phyloP scores from a whole-genome alignment of 1,140 invertebrate genomes.

The Piezodorus guildinii region DNA sequence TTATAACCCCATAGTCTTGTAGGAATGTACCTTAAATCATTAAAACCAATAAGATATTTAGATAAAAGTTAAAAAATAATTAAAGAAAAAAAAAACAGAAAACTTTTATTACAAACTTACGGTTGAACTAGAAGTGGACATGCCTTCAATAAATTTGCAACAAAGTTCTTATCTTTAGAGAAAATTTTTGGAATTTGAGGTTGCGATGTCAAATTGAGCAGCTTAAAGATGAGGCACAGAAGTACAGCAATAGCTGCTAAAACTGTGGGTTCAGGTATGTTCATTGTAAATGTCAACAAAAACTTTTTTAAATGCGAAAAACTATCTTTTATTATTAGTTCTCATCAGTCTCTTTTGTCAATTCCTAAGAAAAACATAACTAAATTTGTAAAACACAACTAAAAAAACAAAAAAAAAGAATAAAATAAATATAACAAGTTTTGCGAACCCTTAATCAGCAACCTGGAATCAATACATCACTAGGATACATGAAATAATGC shows the following conservation, averaged over 20 bases:
- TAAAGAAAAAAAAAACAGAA: neutral
- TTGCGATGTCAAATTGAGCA: conserved; percentile 69
- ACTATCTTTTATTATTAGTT: no score
- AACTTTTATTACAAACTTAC: conserved; percentile 47
- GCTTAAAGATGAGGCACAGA: conserved; percentile 63
- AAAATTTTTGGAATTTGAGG: conserved; percentile 58
- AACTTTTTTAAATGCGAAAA: no score
- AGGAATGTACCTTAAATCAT: conserved; percentile 69
- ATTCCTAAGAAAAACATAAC: no score
- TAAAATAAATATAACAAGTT: no score
- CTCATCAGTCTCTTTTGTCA: no score
- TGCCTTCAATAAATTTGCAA: conserved; percentile 60
- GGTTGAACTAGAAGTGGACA: conserved; percentile 62
- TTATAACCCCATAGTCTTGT: conserved; percentile 88
- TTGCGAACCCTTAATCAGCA: no score
- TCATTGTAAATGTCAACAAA: conserved; percentile 28
- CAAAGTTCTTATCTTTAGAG: conserved; percentile 59
- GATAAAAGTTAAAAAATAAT: neutral
- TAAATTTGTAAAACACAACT: no score
- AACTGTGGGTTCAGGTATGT: conserved; percentile 39
- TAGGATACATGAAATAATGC: no score
- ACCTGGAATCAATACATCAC: no score
- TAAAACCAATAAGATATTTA: conserved; percentile 22
- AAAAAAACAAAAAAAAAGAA: no score
- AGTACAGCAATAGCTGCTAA: conserved; percentile 63